Base-by-base conservation (phyloP, 2,888 invertebrate species). In the Drosophila incognita region DNA sequence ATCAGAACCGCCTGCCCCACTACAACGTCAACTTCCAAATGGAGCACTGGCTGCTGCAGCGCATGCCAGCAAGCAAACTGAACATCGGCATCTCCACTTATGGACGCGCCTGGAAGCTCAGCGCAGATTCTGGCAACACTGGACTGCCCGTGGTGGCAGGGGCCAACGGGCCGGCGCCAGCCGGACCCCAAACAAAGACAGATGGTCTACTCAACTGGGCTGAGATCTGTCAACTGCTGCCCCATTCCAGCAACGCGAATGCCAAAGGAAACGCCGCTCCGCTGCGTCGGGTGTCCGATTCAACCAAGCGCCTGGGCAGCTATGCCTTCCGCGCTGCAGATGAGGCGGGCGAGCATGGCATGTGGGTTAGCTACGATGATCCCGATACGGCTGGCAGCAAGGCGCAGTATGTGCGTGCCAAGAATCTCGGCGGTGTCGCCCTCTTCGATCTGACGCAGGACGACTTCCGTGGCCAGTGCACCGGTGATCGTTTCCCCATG, bases 361-460 rank as follows among this genome's bases (percentile, higher is more conserved):
- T 97, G 21, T 97, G 97, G 97, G 95, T 96, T 5, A 95, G 96
- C 73, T 97, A 96, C 91, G 97, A 97, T 83, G 97, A 97, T 91
- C 96, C 96, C 0, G 97, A 97, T 82, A 96, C 96, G 0, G 97
- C 96, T 53, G 96, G 96, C 42, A 95, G 96, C 90, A 97, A 97
- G 92, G 97, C 97, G 0, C 93, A 94, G 11, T 97, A 96, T 90
- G 96, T 94, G 53, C 94, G 96, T 82, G 95, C 95, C 1, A 97
- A 96, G 93, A 95, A 95, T 61, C 94, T 97, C 1, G 97, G 97
- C 13, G 97, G 97, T 48, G 94, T 97, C 27, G 96, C 97, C 0
- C 94, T 97, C 51, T 94, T 95, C 53, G 97, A 97, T 82, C 93
- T 97, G 29, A 96, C 96, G 0, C 92, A 96, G 92, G 97, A 97